Conservation (phyloP, 2,888 invertebrate genomes). For the Byasa hedistus region DNA sequence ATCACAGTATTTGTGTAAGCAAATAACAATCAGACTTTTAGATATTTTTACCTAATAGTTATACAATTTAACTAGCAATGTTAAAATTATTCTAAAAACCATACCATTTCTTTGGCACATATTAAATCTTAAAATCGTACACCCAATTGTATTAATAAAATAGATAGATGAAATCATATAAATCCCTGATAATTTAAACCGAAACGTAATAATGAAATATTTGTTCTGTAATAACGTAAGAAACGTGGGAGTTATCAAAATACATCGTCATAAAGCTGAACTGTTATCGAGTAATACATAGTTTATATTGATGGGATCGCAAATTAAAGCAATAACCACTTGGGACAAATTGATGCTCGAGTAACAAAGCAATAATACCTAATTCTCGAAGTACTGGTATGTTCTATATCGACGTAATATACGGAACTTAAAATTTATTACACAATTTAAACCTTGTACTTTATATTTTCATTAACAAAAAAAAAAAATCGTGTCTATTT, state of each 20-base stretch:
- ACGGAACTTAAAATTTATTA: background rate
- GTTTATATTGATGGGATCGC: slow-evolving; percentile 11
- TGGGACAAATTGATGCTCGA: slow-evolving; percentile 14
- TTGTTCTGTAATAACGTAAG: background rate
- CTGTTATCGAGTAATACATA: slow-evolving; percentile 12
- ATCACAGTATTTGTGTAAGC: background rate
- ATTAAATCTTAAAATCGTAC: too few relatives aligned
- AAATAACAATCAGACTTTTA: background rate
- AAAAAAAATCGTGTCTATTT: background rate
- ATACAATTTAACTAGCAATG: too few relatives aligned
- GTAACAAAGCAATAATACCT: slow-evolving; percentile 21
- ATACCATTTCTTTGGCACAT: too few relatives aligned
- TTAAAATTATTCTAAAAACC: too few relatives aligned
- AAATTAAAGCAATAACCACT: slow-evolving; percentile 19
- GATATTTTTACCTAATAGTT: too few relatives aligned
- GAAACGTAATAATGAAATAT: background rate
- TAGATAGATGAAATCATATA: too few relatives aligned
- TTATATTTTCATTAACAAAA: background rate
- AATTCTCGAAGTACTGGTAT: slow-evolving; percentile 13
- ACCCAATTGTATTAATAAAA: too few relatives aligned
- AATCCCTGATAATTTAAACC: too few relatives aligned
- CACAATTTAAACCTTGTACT: too few relatives aligned
- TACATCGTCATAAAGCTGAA: background rate
- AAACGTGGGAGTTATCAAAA: background rate
- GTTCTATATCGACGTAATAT: slow-evolving; percentile 13